Evolutionary conservation across 1,140 invertebrate species (phyloP), one percentile per base, ranked within the genome.

Genomic region (Rhizoglyphus robini): DNA sequence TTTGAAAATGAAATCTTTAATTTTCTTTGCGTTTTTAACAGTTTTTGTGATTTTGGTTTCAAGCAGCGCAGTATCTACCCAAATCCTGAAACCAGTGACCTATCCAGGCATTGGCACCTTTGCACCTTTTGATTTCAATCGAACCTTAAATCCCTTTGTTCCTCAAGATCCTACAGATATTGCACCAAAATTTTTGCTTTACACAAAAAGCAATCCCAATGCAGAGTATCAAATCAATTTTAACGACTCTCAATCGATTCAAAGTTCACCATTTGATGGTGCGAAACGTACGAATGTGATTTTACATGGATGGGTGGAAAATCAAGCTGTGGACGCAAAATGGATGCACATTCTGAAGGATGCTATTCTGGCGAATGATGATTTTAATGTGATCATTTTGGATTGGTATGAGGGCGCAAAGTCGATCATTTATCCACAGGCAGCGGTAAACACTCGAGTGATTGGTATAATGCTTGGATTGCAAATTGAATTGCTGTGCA

Each of bases 391-490:
- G n/a, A 38, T 67, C 25, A 25, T 60, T 5, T 36, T 67, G 1
- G 65, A 67, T 54, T 67, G 65, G 65, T 48, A 8, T 30, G 29
- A 47, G 15, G 3, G 13, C 13, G 31, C 20, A 25, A 29, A 29
- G n/a, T 15, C 31, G 11, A 2, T 3, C 27, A n/a, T n/a, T n/a
- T 63, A 63, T 29, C 18, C 20, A 48, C 61, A 63, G 18, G 83
- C 83, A 0, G 80, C 82, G 0, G 81, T 82, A 0, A 86, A 86
- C 66, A 81, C 81, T 0, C 78, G 83, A 58, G 75, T 85, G 0
- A 82, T 84, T 3, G 84, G 82, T 5, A 79, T 82, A n/a, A 80
- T 83, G 69, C 71, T 83, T 2, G 80, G 78, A 0, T 77, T 15
- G 58, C 30, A 57, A 68, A 68, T 36, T 60, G 4, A 20, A 29